These are phyloP conservation scores for Drosophila kanekoi DNA, from an alignment of 2,888 invertebrate genomes.

Conservation along the genomic window DNA sequence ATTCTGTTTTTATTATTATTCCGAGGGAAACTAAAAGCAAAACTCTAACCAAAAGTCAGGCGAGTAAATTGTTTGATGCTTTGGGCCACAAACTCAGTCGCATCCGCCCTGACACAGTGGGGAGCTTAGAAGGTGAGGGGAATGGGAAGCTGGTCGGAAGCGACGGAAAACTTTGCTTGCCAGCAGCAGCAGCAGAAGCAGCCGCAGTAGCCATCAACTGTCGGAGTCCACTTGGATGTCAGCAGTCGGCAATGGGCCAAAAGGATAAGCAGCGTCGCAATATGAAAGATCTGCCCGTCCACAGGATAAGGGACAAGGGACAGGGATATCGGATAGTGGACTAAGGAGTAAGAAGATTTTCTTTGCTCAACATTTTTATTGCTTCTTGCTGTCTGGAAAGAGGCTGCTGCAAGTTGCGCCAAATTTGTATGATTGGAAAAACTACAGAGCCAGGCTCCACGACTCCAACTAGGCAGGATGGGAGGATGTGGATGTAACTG, in stretches of 20 bases:
- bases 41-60: slow-evolving; percentile 59
- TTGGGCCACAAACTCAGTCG: slow-evolving; percentile 41
- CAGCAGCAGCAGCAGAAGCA: slow-evolving; percentile 43
- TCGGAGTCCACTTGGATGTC: slow-evolving; percentile 48
- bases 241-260: slow-evolving; percentile 52
- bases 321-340: slow-evolving; percentile 10
- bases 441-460: slow-evolving; percentile 32
- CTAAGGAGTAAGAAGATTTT: slow-evolving; percentile 35
- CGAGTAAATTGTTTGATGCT: slow-evolving; percentile 70
- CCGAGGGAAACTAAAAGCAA: slow-evolving; percentile 50
- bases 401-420: slow-evolving; percentile 40
- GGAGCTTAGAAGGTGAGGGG: slow-evolving; percentile 4
- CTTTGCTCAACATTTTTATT: slow-evolving; percentile 59
- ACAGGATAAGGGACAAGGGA: slow-evolving; percentile 1
- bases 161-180: slow-evolving; percentile 68
- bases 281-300: slow-evolving; percentile 46
- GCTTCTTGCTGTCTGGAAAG: slow-evolving; percentile 46
- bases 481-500: slow-evolving; percentile 22
- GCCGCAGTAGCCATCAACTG: slow-evolving; percentile 49
- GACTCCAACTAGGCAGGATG: slow-evolving; percentile 20
- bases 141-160: slow-evolving; percentile 49
- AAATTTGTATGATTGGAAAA: slow-evolving; percentile 50
- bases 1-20: slow-evolving; percentile 48
- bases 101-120: slow-evolving; percentile 22
- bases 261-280: slow-evolving; percentile 52